Evolutionary conservation across 2,113 vertebrate species (phyloP), one percentile per base, ranked within the genome.

Genomic region (Pyrgilauda ruficollis): DNA sequence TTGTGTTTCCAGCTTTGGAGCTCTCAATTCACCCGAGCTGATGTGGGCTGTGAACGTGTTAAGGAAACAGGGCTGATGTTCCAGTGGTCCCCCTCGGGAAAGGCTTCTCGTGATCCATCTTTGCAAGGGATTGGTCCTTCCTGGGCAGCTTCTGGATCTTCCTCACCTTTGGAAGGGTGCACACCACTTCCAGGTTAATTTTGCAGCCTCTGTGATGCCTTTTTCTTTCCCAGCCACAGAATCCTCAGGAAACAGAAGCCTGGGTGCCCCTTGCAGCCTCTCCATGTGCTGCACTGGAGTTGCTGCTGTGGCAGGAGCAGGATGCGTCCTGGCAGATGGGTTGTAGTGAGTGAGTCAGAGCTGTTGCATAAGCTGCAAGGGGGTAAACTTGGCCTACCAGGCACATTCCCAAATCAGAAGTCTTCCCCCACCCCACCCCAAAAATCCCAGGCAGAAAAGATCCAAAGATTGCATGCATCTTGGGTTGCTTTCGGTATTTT

Each of bases 211-310:
- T 12, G 4, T 8, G 13, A 26, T 69, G 15, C 3, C 0, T 69
- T 61, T n/a, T n/a, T 7, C 37, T n/a, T 9, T 66, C 19, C 17
- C 0, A 4, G 10, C 11, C 7, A 0, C 6, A 6, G 13, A 35
- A 3, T 15, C 19, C 56, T 44, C 1, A 2, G 22, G 39, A 23
- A 16, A 5, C 9, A 18, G 58, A 61, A 43, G 20, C 13, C 31
- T 43, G 62, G 66, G 19, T 15, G 17, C 11, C 7, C 7, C 20
- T 1, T 1, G 2, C n/a, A 82, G 46, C 16, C 46, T 33, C 0
- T 4, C 63, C 15, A 2, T 0, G 5, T 28, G 61, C 23, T 0
- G 0, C 22, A 3, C 33, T 1, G 0, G 35, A 7, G 50, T 30
- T 1, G 2, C 53, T 15, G 44, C 46, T 2, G 4, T 14, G 26